These are phyloP conservation scores for Daktulosphaira vitifoliae DNA, from an alignment of 1,140 invertebrate species.

Conservation along the genomic window DNA sequence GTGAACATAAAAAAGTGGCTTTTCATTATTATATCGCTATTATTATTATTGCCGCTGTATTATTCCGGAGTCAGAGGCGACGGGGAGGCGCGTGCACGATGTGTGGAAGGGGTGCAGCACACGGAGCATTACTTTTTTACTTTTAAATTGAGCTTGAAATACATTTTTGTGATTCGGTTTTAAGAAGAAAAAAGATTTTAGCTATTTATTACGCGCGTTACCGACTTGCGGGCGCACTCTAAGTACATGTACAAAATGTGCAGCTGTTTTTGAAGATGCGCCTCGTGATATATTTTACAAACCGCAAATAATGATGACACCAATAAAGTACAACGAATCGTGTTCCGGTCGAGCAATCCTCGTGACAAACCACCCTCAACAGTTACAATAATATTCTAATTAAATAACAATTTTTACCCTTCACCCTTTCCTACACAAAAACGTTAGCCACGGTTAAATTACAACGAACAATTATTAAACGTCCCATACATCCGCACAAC, in stretches of 20 bases:
- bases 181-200: not conserved
- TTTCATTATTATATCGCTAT: too few relatives aligned
- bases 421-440: not conserved
- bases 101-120: not conserved
- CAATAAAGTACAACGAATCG: conserved; percentile 13
- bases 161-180: not conserved
- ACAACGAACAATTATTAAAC: conserved; percentile 15
- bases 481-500: too few relatives aligned
- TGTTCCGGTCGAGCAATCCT: conserved; percentile 3
- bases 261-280: conserved; percentile 1
- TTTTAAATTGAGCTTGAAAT: conserved; percentile 32
- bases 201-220: not conserved
- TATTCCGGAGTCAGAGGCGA: not conserved
- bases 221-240: not conserved
- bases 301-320: conserved; percentile 5
- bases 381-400: conserved; percentile 31
- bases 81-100: not conserved
- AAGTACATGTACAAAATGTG: not conserved
- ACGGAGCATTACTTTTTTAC: not conserved
- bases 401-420: conserved; percentile 24
- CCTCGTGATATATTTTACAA: too few relatives aligned
- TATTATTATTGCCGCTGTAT: conserved; percentile 4
- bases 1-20: conserved; percentile 29
- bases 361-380: conserved; percentile 16
- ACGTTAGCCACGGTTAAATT: conserved; percentile 12